Evolutionary conservation across 2,797 vertebrate species (phyloP).

Genomic region (Trematomus bernacchii): DNA sequence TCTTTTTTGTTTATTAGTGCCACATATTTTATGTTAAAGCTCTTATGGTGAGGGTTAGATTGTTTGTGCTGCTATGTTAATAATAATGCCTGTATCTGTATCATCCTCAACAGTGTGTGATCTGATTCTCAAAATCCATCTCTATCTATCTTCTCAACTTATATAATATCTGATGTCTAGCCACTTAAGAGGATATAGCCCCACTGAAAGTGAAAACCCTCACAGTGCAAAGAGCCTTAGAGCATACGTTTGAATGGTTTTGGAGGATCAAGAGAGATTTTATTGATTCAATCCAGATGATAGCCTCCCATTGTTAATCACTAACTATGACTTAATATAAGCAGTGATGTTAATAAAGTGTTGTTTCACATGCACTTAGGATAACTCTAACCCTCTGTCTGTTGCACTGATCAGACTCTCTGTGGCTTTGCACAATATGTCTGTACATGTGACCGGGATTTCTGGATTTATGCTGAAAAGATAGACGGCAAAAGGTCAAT

Average conservation of each 20-base stretch:
- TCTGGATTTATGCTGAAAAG: conserved; percentile 64
- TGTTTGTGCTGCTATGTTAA: conserved; percentile 67
- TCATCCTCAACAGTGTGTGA: conserved; percentile 57
- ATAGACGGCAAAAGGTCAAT: conserved; percentile 44
- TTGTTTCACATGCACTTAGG: conserved; percentile 80
- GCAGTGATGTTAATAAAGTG: conserved; percentile 79
- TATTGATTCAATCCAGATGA: conserved; percentile 84
- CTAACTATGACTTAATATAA: conserved; percentile 80
- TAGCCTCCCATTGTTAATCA: conserved; percentile 84
- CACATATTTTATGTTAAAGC: conserved; percentile 64
- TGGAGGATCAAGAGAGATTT: conserved; percentile 84
- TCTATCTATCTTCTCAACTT: conserved; percentile 65
- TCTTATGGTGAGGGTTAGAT: conserved; percentile 81
- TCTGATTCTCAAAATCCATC: conserved; percentile 80
- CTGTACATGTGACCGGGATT: conserved; percentile 50
- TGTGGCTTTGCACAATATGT: conserved; percentile 53
- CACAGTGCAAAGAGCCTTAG: conserved; percentile 79
- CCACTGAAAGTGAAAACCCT: conserved; percentile 75
- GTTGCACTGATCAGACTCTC: conserved; percentile 59
- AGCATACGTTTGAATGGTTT: conserved; percentile 81
- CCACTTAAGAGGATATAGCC: conserved; percentile 84
- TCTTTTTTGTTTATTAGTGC: conserved; percentile 63
- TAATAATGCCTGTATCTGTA: conserved; percentile 73
- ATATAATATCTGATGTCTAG: conserved; percentile 68
- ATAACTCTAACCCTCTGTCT: conserved; percentile 76